A percentile compares a stretch with the other conserved stretches of the same genome.
These are phyloP conservation scores for Nemapogon koenigi DNA, from an alignment of 2,888 invertebrate species.

Conservation along the genomic window DNA sequence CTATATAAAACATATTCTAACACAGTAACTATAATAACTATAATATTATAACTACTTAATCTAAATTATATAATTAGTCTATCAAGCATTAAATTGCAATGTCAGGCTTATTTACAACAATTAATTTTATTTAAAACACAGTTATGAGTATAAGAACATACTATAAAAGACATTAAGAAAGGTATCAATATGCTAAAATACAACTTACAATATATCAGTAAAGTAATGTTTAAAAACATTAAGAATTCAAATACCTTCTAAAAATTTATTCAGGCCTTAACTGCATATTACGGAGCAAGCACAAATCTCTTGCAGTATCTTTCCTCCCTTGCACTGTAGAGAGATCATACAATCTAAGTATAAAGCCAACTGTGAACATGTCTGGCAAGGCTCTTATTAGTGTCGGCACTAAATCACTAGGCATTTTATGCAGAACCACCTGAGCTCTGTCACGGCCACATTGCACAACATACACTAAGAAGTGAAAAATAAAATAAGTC, in stretches of 20 bases:
- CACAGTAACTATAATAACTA: background rate
- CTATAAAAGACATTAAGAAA: background rate
- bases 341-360: conserved; percentile 82
- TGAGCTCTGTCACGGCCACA: conserved; percentile 77
- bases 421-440: conserved; percentile 76
- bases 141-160: background rate
- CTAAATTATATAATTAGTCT: background rate
- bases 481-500: conserved; percentile 82
- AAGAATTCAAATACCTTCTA: conserved; percentile 1
- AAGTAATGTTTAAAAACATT: background rate
- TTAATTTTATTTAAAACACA: background rate
- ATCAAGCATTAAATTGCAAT: background rate
- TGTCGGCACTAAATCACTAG: conserved; percentile 77
- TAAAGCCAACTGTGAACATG: conserved; percentile 74
- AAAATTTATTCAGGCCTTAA: conserved; percentile 56
- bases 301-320: conserved; percentile 86
- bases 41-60: background rate
- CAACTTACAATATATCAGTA: background rate
- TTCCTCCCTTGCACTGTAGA: conserved; percentile 77
- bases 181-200: background rate
- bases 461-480: conserved; percentile 76
- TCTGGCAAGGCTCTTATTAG: conserved; percentile 83
- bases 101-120: background rate
- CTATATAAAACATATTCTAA: background rate
- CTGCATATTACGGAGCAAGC: conserved; percentile 83